A percentile compares a stretch with the other conserved stretches of the same genome.
Conservation (phyloP, 1,140 invertebrate species). For the Ostrea edulis region DNA sequence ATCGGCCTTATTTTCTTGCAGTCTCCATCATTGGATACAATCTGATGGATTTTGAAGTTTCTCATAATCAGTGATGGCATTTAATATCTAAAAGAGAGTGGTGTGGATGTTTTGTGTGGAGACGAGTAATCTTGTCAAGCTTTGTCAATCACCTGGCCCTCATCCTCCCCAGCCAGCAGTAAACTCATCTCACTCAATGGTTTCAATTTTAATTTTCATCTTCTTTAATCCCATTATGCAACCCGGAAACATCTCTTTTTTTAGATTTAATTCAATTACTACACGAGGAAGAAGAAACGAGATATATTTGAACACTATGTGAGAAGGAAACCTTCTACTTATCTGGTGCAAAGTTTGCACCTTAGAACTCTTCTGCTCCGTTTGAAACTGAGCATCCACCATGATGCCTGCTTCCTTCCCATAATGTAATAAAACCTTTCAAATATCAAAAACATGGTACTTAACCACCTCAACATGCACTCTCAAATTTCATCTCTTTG, state of each 20-base stretch:
- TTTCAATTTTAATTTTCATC: neutral
- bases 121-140: neutral
- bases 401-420: neutral
- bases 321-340: neutral
- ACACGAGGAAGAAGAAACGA: neutral
- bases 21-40: conserved; percentile 14
- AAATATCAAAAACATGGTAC: neutral
- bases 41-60: conserved; percentile 24
- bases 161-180: neutral
- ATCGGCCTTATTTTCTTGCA: conserved; percentile 20
- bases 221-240: neutral
- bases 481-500: neutral
- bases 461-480: neutral
- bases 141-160: neutral
- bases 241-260: neutral
- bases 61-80: neutral
- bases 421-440: neutral
- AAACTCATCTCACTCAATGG: neutral
- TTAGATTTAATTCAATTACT: conserved; percentile 16
- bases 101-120: neutral
- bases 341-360: conserved; percentile 18
- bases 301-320: conserved; percentile 22
- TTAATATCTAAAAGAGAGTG: neutral
- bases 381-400: neutral
- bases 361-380: neutral